A percentile compares a stretch with the other conserved stretches of the same genome.
Conservation (phyloP, 2,797 vertebrate genomes). For the Lepus townsendii region DNA sequence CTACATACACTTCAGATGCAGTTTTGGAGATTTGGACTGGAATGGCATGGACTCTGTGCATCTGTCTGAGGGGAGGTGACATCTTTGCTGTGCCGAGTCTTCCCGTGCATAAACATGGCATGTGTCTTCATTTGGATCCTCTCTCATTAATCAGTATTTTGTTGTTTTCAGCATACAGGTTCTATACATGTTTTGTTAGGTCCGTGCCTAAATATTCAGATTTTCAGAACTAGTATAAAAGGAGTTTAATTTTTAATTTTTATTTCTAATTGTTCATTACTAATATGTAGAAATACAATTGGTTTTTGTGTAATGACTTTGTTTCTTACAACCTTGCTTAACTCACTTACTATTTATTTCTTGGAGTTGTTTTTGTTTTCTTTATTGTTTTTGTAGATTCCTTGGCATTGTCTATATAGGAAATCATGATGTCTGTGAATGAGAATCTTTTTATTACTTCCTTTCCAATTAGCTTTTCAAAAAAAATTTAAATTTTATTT, state of each 20-base stretch:
- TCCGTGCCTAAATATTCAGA: background rate
- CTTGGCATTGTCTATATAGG: background rate
- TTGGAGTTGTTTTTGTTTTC: background rate
- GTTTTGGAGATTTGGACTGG: background rate
- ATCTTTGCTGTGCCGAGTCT: conserved; percentile 11
- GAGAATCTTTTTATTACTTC: background rate
- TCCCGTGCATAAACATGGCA: background rate
- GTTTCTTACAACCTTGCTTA: background rate
- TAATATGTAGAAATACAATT: too few species aligned
- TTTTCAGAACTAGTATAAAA: background rate
- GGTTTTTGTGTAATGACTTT: background rate
- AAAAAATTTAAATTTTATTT: too few species aligned
- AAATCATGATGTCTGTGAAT: background rate
- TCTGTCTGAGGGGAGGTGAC: background rate
- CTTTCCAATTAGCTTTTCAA: background rate
- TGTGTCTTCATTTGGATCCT: background rate
- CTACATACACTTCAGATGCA: conserved; percentile 27
- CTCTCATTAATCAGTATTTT: conserved; percentile 25
- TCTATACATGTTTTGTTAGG: background rate
- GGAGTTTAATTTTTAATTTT: background rate
- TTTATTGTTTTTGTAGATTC: background rate
- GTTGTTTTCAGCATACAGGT: background rate
- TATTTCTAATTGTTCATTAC: background rate
- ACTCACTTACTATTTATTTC: background rate
- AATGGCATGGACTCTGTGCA: background rate